Percentiles rank a stretch among this genome's conserved stretches.
These are phyloP conservation scores for Zosterops pallidus DNA, from an alignment of 2,113 vertebrate species.

Conservation along the genomic window DNA sequence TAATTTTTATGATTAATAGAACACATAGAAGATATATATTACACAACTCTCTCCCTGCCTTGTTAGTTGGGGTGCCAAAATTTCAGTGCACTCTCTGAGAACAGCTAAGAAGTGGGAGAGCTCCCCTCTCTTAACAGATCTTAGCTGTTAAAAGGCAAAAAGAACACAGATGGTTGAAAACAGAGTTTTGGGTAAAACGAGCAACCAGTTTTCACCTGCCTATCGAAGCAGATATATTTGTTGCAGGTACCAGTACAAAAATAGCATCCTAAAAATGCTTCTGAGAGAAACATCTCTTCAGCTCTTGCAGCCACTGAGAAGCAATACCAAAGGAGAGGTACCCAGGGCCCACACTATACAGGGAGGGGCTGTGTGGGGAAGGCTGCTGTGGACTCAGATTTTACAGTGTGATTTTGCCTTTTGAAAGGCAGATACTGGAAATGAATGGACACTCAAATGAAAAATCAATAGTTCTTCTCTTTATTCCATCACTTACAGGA, in stretches of 20 bases:
- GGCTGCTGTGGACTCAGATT: background rate
- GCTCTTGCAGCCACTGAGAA: background rate
- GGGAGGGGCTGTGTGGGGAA: background rate
- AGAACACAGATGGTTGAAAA: background rate
- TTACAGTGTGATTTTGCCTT: background rate
- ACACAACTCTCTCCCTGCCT: background rate
- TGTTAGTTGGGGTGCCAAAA: background rate
- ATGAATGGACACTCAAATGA: background rate
- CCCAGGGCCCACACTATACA: background rate
- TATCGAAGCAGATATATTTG: background rate
- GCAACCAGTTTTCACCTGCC: background rate
- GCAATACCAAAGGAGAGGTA: background rate
- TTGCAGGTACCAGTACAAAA: background rate
- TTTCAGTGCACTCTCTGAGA: background rate
- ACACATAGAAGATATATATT: background rate
- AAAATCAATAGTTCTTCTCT: background rate
- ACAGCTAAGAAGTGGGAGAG: background rate
- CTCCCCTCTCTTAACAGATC: background rate
- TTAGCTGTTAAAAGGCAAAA: slow-evolving; percentile 3
- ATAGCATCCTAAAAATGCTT: background rate
- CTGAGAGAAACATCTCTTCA: background rate
- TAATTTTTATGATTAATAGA: background rate
- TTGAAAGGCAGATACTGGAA: background rate
- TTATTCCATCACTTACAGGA: background rate
- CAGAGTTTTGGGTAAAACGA: background rate